These are phyloP conservation scores for Dryobotodes eremita DNA, from an alignment of 2,888 invertebrate species.

Conservation along the genomic window DNA sequence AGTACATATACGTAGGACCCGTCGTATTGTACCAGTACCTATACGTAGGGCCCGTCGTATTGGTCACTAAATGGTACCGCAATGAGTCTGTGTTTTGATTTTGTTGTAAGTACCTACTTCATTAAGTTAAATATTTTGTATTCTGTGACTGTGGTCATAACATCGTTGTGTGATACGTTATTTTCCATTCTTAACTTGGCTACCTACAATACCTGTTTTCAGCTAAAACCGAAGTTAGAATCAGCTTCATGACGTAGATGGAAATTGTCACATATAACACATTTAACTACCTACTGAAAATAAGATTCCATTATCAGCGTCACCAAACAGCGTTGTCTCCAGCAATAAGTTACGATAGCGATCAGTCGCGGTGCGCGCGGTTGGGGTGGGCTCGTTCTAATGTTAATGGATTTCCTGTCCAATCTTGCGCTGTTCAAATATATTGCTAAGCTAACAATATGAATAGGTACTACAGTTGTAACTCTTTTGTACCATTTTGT, in stretches of 20 bases:
- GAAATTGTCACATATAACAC: background rate
- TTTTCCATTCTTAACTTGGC: background rate
- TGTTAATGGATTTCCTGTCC: slow-evolving; percentile 21
- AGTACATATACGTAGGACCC: too few relatives aligned
- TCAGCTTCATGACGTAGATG: too few relatives aligned
- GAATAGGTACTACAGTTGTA: background rate
- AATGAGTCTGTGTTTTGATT: background rate
- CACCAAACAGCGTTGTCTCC: background rate
- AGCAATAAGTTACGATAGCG: background rate
- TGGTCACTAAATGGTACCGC: background rate
- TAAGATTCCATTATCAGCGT: background rate
- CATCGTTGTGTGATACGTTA: background rate
- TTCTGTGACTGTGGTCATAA: background rate
- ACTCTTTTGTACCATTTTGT: background rate
- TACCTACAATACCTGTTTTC: background rate
- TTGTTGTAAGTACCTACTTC: background rate
- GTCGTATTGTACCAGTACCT: too few relatives aligned
- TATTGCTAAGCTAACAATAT: background rate
- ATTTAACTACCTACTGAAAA: background rate
- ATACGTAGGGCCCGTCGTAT: too few relatives aligned
- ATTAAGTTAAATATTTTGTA: background rate
- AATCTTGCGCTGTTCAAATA: slow-evolving; percentile 6
- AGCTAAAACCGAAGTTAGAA: background rate
- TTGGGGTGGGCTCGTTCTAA: slow-evolving; percentile 35
- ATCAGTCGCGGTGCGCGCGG: background rate